Base-by-base conservation (phyloP, 2,113 vertebrate species). In the Rhinoptilus africanus region DNA sequence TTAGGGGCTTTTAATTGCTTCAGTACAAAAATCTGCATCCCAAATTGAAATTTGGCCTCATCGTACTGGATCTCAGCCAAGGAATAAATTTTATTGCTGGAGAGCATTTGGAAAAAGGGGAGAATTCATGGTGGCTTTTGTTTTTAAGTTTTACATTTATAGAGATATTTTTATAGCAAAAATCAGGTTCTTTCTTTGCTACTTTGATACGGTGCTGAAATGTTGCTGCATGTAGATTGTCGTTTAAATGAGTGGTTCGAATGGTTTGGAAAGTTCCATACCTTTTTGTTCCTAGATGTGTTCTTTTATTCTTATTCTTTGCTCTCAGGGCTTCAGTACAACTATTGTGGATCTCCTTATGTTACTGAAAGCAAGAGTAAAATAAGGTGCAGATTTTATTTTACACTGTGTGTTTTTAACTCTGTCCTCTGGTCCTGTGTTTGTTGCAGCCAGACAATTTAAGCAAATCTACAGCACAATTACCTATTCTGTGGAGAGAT, bases 361-460 rank as follows among this genome's bases (percentile, higher is more conserved):
- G 4, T 84, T 76, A 22, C 45, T 47, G 66, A 75, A 79, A 22
- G 12, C 12, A 57, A 30, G 23, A 19, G 3, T 53, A 75, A 85
- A 86, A 59, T 13, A 27, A 17, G 7, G 16, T 54, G 17, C 37
- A 72, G 37, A 24, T 45, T 72, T 50, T 68, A 22, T 50, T 83
- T 80, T 28, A 21, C 34, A 10, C 8, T 1, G 2, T 1, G 0
- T 67, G 19, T 63, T 41, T n/a, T 72, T 32, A 59, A 20, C 35
- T 35, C 17, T 20, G 10, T 75, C 15, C 23, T 5, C 27, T 60
- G n/a, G 9, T 85, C 24, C 24, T 59, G 27, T 57, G 30, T 57
- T 39, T 48, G 39, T 32, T 60, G 53, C 64, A 85, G 26, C 30
- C 50, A 66, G 60, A 62, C 28, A 62, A 50, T 15, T 68, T 63